Evolutionary conservation across 2,797 vertebrate genomes (phyloP), one percentile per base, ranked within the genome.

Genomic region (Schizothorax lantsangensis): DNA sequence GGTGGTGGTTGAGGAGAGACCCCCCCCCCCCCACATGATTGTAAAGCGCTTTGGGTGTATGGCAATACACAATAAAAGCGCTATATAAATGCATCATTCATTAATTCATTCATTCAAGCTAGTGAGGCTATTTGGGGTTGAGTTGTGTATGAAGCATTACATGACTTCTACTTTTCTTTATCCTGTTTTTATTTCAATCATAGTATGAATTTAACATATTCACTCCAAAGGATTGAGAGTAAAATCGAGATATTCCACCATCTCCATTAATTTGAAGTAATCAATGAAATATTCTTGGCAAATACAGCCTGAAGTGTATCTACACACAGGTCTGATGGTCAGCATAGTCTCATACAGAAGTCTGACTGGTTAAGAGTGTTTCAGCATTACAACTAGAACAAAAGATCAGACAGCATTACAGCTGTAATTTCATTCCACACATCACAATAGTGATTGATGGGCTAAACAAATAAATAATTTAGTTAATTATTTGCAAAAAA

Each of bases 311-410:
- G 71, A 81, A 66, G 69, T 81, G 85, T 72, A 85, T 91, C 81
- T 66, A 86, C 86, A 89, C 69, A 43, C 87, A 87, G 84, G 47
- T 88, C 85, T 88, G 85, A 91, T 79, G 81, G 71, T 54, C 12
- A 52, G 64, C 79, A 68, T n/a, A 11, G 86, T 86, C 85, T 81
- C 74, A 36, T 86, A 38, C 23, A 23, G 79, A 88, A 1, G 85
- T 88, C 86, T 89, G 54, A 82, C 79, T 90, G 86, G 88, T 91
- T 78, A 87, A 54, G 78, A 81, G 64, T 74, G 88, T 89, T 87
- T 74, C 85, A 81, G 4, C 49, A 87, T 83, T 80, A 86, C 81
- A 90, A 52, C 88, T 91, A 86, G 83, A 88, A 83, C 83, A 21
- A 33, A 83, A 80, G 66, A 88, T 82, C 87, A 71, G 89, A 68